Base-by-base conservation (phyloP, 2,888 invertebrate species). In the Phalangium opilio region DNA sequence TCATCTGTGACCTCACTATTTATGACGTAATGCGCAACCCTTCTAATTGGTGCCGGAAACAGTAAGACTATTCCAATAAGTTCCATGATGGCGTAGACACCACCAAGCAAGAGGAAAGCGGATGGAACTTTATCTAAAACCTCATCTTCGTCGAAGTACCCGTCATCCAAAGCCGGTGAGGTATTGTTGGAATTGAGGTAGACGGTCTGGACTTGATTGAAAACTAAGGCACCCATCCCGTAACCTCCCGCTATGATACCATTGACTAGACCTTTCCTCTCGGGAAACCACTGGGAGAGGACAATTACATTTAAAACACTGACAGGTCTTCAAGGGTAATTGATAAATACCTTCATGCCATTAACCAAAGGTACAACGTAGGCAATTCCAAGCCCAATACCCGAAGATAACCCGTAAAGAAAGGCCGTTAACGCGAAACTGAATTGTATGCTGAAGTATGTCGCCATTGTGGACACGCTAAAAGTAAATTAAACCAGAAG, bases 171-270 rank as follows among this genome's bases (percentile, higher is more conserved):
- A 47, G 55, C 50, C 5, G 63, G 57, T 14, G 52, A 46, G 19
- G 52, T 35, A 44, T 67, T 67, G 21, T 62, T 39, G 2, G 66
- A 66, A 52, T 67, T 67, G 39, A 67, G 59, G 51, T 60, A 67
- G n/a, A 54, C 58, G 11, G 66, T 67, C 51, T 67, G 66, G 19
- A 67, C 53, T 48, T 61, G 63, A 45, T 64, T 62, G 53, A 65
- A 65, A 41, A 65, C 58, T 48, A 66, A 60, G 2, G 64, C 61
- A 8, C 66, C 66, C 11, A 64, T 58, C 1, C 67, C 67, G 53
- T 63, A 65, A 2, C 67, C 67, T 27, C 60, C 63, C n/a, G 66
- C 63, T 35, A 66, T 62, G 33, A 64, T 52, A 1, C 67, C 67
- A 52, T 60, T 63, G 4, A 64, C 62, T 8, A 66, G 48, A 3